Evolutionary conservation across 1,140 invertebrate species (phyloP).

Genomic region (Drosophila repletoides): DNA sequence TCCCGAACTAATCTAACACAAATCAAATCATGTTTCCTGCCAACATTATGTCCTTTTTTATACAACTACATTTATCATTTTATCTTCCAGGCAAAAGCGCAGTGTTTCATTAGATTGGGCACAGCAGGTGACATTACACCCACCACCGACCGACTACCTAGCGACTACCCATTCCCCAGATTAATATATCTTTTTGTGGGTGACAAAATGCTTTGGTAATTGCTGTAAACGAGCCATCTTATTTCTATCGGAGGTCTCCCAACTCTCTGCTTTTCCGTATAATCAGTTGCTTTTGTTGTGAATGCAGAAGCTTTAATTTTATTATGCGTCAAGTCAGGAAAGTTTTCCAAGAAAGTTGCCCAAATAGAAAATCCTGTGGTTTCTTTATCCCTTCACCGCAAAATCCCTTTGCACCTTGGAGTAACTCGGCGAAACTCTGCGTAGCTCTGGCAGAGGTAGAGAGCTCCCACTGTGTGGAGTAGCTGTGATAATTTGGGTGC

Average conservation of each 20-base stretch:
- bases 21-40: no score
- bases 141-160: neutral
- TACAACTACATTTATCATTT: no score
- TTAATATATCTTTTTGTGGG: constrained; percentile 25
- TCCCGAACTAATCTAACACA: no score
- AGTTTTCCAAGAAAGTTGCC: constrained; percentile 18
- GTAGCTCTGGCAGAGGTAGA: neutral
- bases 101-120: constrained; percentile 30
- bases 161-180: neutral
- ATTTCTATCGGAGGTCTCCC: constrained; percentile 18
- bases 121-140: constrained; percentile 49
- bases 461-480: constrained; percentile 46
- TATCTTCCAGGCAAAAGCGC: constrained; percentile 38
- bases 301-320: constrained; percentile 37
- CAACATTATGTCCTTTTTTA: no score
- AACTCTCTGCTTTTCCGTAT: no score
- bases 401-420: neutral
- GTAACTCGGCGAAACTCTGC: neutral
- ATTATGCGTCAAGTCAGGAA: constrained; percentile 39
- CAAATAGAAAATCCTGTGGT: constrained; percentile 32
- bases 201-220: constrained; percentile 71
- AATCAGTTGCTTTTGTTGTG: constrained; percentile 63
- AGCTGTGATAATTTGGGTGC: constrained; percentile 75
- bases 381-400: neutral
- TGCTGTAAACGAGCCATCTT: constrained; percentile 55